Evolutionary conservation across 2,888 invertebrate genomes (phyloP).

Genomic region (Cephus runcator): DNA sequence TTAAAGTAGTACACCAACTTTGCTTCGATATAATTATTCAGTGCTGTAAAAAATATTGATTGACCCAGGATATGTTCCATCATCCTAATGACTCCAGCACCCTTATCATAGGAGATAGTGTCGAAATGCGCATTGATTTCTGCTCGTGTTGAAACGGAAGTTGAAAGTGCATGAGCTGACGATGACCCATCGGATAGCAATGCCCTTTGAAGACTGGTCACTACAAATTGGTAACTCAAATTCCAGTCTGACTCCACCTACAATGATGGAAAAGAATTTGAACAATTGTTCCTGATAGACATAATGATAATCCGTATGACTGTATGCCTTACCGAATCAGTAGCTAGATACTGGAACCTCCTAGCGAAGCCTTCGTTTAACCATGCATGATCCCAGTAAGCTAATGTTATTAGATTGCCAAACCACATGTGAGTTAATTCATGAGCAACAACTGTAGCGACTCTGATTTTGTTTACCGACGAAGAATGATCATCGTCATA

Average conservation of each 20-base stretch:
- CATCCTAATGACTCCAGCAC: constrained; percentile 74
- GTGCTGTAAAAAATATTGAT: constrained; percentile 67
- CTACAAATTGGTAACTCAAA: constrained; percentile 76
- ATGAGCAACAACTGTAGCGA: constrained; percentile 73
- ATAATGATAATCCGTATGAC: neutral
- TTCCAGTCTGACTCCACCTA: constrained; percentile 75
- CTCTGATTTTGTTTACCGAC: constrained; percentile 63
- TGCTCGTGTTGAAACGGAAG: constrained; percentile 68
- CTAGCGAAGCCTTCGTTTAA: constrained; percentile 80
- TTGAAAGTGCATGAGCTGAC: constrained; percentile 71
- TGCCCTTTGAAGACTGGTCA: constrained; percentile 75
- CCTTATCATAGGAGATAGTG: constrained; percentile 77
- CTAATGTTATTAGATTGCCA: constrained; percentile 76
- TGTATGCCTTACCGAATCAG: constrained; percentile 47
- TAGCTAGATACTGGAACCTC: constrained; percentile 66
- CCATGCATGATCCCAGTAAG: constrained; percentile 80
- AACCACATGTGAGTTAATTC: constrained; percentile 84
- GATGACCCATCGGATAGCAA: constrained; percentile 71
- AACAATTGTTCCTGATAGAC: no score
- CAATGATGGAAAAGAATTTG: neutral
- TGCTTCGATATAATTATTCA: constrained; percentile 69
- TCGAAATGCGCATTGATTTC: constrained; percentile 75
- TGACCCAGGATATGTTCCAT: constrained; percentile 72
- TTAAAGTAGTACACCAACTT: no score
- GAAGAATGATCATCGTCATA: constrained; percentile 31